Conservation (phyloP, 2,888 invertebrate species). For the Lapara coniferarum region DNA sequence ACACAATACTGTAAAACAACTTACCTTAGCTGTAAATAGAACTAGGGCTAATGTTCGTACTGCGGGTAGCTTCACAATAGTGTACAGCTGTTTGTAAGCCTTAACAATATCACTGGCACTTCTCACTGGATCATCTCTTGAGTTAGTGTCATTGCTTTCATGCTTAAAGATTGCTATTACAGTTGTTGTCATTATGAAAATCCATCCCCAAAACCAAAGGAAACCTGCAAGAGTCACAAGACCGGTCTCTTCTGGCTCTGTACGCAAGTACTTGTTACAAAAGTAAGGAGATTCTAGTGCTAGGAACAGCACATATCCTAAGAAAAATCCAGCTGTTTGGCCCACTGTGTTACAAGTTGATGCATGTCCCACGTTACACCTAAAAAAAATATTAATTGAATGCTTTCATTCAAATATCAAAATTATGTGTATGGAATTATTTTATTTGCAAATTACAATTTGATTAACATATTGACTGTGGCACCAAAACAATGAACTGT, state of each 20-base stretch:
- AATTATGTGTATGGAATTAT: neutral
- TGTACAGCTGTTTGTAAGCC: conserved; percentile 92
- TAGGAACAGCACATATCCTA: conserved; percentile 98
- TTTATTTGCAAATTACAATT: neutral
- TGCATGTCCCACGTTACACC: conserved; percentile 97
- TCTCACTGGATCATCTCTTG: conserved; percentile 59
- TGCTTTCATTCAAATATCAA: too few relatives aligned
- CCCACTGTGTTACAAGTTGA: conserved; percentile 99
- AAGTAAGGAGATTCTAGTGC: conserved; percentile 98
- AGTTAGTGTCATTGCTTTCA: conserved; percentile 84
- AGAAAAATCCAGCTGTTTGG: conserved; percentile 98
- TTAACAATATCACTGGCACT: conserved; percentile 77
- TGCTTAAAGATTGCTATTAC: conserved; percentile 94
- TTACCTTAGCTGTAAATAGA: conserved; percentile 94
- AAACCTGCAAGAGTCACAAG: conserved; percentile 91
- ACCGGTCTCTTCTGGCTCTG: conserved; percentile 87
- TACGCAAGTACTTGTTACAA: conserved; percentile 95
- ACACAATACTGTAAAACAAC: neutral
- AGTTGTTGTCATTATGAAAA: conserved; percentile 95
- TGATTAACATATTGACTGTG: neutral
- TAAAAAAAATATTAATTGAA: conserved; percentile 57
- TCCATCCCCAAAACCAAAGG: conserved; percentile 96
- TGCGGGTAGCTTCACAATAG: conserved; percentile 92
- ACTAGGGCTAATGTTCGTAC: conserved; percentile 91
- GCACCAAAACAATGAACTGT: too few relatives aligned